Conservation (phyloP, 2,888 invertebrate genomes). For the Melanophora roralis region DNA sequence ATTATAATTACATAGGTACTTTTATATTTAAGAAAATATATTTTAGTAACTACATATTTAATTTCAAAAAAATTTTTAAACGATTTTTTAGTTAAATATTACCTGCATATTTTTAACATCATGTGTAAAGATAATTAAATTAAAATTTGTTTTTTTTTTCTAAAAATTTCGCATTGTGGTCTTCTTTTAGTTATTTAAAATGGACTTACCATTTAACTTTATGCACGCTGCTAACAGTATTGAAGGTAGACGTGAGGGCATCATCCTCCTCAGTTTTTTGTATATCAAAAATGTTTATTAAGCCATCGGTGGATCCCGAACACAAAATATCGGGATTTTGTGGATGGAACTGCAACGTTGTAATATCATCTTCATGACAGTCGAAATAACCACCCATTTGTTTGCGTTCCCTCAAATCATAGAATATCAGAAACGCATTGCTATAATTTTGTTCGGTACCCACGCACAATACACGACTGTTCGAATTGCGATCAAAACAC, state of each 20-base stretch:
- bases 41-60: too few species aligned
- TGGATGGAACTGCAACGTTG: slow-evolving; percentile 86
- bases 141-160: too few species aligned
- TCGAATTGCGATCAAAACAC: slow-evolving; percentile 86
- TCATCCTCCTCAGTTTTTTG: slow-evolving; percentile 86
- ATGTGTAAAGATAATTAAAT: too few species aligned
- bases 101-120: too few species aligned
- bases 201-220: slow-evolving; percentile 79
- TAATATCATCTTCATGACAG: slow-evolving; percentile 87
- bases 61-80: too few species aligned
- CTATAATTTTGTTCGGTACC: slow-evolving; percentile 85
- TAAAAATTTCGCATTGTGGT: too few species aligned
- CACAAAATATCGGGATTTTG: slow-evolving; percentile 82
- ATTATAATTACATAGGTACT: too few species aligned
- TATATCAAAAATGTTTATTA: slow-evolving; percentile 90
- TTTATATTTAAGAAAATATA: too few species aligned
- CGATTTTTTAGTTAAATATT: too few species aligned
- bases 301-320: slow-evolving; percentile 89
- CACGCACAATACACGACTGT: slow-evolving; percentile 84
- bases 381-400: slow-evolving; percentile 89
- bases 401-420: slow-evolving; percentile 83
- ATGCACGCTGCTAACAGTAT: slow-evolving; percentile 87
- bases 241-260: slow-evolving; percentile 86
- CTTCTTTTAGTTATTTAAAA: not conserved
- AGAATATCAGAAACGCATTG: slow-evolving; percentile 88